These are phyloP conservation scores for Polydrusus cervinus DNA, from an alignment of 2,888 invertebrate genomes.

Conservation along the genomic window DNA sequence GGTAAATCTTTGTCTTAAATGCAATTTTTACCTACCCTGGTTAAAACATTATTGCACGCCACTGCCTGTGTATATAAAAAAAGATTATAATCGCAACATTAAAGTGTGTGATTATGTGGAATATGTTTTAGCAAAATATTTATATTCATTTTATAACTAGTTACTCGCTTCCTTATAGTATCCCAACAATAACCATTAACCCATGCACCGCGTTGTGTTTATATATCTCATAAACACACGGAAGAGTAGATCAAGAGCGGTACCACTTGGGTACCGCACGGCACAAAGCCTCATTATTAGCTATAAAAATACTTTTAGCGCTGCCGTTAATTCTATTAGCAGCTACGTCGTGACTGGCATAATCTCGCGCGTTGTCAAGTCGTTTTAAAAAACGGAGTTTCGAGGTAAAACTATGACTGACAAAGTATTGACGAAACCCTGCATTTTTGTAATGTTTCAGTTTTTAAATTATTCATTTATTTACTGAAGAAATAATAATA, in stretches of 20 bases:
- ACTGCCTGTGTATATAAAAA: too few relatives aligned
- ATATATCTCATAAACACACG: slow-evolving; percentile 25
- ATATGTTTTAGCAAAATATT: neutral
- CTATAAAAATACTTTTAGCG: slow-evolving; percentile 41
- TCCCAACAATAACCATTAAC: slow-evolving; percentile 10
- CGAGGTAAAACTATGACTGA: too few relatives aligned
- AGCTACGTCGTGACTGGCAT: neutral
- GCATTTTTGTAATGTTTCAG: too few relatives aligned
- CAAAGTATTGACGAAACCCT: too few relatives aligned
- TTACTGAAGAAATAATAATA: too few relatives aligned
- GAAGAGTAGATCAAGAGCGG: slow-evolving; percentile 28
- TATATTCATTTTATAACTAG: neutral
- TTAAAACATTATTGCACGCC: too few relatives aligned
- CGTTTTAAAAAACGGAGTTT: too few relatives aligned
- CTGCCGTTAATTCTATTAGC: slow-evolving; percentile 22
- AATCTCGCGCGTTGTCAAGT: too few relatives aligned
- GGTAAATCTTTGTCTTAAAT: too few relatives aligned
- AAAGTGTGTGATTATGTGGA: neutral
- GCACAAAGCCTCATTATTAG: slow-evolving; percentile 28
- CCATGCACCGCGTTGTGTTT: slow-evolving; percentile 14
- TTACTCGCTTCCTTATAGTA: neutral
- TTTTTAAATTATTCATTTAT: too few relatives aligned
- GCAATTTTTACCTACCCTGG: too few relatives aligned
- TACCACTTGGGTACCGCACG: slow-evolving; percentile 2
- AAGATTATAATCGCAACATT: neutral